Evolutionary conservation across 2,113 vertebrate species (phyloP).

Genomic region (Lycaon pictus): DNA sequence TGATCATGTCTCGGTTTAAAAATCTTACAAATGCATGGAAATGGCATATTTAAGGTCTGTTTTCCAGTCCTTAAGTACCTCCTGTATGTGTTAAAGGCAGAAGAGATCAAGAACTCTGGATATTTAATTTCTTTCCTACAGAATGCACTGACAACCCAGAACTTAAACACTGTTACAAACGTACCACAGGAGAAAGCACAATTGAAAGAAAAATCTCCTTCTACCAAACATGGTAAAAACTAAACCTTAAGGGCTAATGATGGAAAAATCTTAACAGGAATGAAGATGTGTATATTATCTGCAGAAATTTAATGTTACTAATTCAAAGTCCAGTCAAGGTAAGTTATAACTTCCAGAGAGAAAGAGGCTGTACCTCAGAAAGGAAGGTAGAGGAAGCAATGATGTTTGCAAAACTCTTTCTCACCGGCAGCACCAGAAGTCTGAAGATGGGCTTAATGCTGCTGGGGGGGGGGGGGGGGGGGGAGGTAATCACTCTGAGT

Average conservation of each 20-base stretch:
- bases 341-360: constrained; percentile 40
- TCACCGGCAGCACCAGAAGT: background rate
- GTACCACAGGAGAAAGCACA: background rate
- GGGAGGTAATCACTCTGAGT: constrained; percentile 42
- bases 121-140: constrained; percentile 47
- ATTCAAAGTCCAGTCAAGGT: constrained; percentile 20
- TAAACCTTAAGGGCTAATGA: background rate
- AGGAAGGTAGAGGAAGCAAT: constrained; percentile 19
- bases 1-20: constrained; percentile 81
- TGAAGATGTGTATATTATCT: background rate
- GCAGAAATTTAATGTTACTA: background rate
- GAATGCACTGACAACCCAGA: background rate
- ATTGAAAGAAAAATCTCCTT: constrained; percentile 1
- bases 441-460: background rate
- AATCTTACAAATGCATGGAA: constrained; percentile 85
- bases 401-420: constrained; percentile 66
- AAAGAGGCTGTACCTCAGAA: constrained; percentile 54
- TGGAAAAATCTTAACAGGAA: constrained; percentile 19
- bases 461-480: background rate
- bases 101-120: background rate
- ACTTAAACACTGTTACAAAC: constrained; percentile 32
- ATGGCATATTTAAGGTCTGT: constrained; percentile 73
- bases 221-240: background rate
- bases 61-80: constrained; percentile 61
- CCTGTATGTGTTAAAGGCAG: background rate